phyloP scores from a whole-genome alignment of 2,888 invertebrate species.

The Phasia obesa region DNA sequence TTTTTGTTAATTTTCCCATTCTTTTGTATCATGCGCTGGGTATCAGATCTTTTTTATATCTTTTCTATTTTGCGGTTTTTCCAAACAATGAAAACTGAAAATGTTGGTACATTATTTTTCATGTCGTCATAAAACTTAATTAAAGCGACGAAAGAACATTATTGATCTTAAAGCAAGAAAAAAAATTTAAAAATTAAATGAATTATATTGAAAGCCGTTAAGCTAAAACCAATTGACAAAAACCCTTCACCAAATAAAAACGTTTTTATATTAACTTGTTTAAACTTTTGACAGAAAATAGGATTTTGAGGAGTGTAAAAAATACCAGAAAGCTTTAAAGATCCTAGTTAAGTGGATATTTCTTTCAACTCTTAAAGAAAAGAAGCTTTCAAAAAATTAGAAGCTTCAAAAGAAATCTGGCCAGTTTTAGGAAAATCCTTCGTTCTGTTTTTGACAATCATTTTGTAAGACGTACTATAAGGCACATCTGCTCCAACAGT shows the following conservation, averaged over 20 bases:
- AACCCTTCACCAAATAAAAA: not conserved
- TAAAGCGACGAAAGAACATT: constrained; percentile 59
- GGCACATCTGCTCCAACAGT: no score
- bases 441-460: no score
- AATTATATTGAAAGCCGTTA: not conserved
- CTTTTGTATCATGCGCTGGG: not conserved
- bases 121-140: constrained; percentile 64
- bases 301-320: no score
- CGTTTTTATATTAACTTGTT: no score
- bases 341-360: no score
- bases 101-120: constrained; percentile 63
- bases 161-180: constrained; percentile 51
- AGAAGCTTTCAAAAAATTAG: no score
- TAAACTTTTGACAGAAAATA: no score
- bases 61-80: constrained; percentile 39
- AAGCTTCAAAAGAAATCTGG: no score
- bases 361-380: no score
- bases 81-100: constrained; percentile 54
- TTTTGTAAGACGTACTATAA: no score
- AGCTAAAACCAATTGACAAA: not conserved
- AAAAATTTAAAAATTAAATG: constrained; percentile 3
- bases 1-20: constrained; percentile 22
- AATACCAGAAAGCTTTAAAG: no score
- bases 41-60: not conserved
- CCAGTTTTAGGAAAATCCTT: no score